These are phyloP conservation scores for Phalacrocorax carbo DNA, from an alignment of 2,113 vertebrate species.

Conservation along the genomic window DNA sequence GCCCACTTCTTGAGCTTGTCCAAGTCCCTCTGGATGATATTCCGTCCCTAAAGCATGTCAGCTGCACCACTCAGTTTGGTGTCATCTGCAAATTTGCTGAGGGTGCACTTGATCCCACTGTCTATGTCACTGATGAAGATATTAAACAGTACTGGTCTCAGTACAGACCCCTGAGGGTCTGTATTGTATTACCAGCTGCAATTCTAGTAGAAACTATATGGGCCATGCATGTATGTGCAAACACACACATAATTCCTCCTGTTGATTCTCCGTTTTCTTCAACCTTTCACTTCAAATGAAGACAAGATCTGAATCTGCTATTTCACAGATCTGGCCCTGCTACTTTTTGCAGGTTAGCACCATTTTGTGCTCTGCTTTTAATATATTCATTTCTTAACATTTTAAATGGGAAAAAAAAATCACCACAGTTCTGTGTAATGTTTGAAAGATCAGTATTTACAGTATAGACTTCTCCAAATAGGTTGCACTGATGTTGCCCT, in stretches of 20 bases:
- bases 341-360: not conserved
- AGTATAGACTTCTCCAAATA: slow-evolving; percentile 15
- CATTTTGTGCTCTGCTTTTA: not conserved
- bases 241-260: not conserved
- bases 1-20: not conserved
- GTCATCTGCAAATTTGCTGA: not conserved
- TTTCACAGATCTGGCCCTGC: not conserved
- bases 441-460: slow-evolving; percentile 47
- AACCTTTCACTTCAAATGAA: not conserved
- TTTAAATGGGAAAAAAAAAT: not conserved
- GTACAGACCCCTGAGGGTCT: not conserved
- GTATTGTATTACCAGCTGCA: not conserved
- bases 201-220: not conserved
- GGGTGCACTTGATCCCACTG: not conserved
- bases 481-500: slow-evolving; percentile 36
- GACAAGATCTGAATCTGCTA: not conserved
- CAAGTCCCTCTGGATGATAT: not conserved
- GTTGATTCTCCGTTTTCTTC: not conserved
- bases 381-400: not conserved
- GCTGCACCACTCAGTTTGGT: not conserved
- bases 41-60: not conserved
- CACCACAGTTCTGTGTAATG: not conserved
- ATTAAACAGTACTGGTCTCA: not conserved
- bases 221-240: not conserved
- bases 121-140: not conserved